Percentiles rank a stretch among this genome's conserved stretches.
Evolutionary conservation across 2,888 invertebrate genomes (phyloP).

Genomic region (Congeria kusceri): DNA sequence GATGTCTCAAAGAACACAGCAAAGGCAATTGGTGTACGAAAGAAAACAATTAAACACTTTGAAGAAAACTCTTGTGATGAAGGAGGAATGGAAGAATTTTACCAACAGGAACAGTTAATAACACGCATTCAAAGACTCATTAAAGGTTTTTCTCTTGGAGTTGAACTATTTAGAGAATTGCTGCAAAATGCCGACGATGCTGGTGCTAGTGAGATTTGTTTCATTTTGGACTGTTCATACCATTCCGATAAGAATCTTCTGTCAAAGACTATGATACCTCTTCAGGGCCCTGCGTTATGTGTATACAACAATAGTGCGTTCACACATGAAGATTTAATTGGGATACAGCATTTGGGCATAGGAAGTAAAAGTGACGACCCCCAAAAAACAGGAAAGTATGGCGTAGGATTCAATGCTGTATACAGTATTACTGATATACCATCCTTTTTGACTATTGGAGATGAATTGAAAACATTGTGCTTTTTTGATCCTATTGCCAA

Average conservation of each 20-base stretch:
- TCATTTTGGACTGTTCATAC: constrained; percentile 35
- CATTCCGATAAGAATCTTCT: constrained; percentile 24
- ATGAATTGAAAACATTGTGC: constrained; percentile 75
- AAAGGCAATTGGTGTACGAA: constrained; percentile 23
- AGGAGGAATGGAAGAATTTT: constrained; percentile 57
- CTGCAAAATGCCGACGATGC: too few relatives aligned
- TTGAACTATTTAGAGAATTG: constrained; percentile 81
- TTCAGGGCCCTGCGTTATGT: constrained; percentile 79
- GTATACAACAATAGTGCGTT: constrained; percentile 75
- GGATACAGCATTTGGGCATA: constrained; percentile 73
- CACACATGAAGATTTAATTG: constrained; percentile 67
- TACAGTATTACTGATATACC: constrained; percentile 79
- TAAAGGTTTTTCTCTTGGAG: constrained; percentile 78
- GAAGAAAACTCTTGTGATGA: constrained; percentile 49
- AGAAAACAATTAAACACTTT: constrained; percentile 67
- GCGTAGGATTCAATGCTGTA: constrained; percentile 79
- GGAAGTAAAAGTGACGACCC: constrained; percentile 75
- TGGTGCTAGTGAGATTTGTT: too few relatives aligned
- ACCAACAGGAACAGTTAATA: constrained; percentile 80
- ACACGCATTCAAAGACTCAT: constrained; percentile 78
- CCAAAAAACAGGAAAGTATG: constrained; percentile 75
- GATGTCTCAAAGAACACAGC: constrained; percentile 6
- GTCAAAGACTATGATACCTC: neutral
- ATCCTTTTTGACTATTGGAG: constrained; percentile 70
- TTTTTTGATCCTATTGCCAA: constrained; percentile 80